phyloP scores from a whole-genome alignment of 2,888 invertebrate genomes.

The Trypoxylon attenuatum region DNA sequence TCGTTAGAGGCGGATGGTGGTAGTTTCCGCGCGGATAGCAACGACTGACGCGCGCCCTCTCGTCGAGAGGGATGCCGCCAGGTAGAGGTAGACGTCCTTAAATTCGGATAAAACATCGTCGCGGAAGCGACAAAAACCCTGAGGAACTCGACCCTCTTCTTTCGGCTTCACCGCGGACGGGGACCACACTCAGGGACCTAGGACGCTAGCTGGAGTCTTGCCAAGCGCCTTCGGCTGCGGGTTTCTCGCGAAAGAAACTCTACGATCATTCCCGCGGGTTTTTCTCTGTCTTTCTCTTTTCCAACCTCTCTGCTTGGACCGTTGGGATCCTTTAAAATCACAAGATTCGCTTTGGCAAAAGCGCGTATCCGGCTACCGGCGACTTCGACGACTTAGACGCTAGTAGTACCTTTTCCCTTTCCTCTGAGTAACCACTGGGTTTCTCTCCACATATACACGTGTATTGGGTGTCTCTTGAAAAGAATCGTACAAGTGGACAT shows the following conservation, averaged over 20 bases:
- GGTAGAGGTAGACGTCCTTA: constrained; percentile 7
- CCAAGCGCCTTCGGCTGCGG: constrained; percentile 20
- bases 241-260: constrained; percentile 13
- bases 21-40: not conserved
- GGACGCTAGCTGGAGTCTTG: too few species aligned
- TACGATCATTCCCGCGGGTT: not conserved
- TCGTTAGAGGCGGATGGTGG: not conserved
- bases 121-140: not conserved
- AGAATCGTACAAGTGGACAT: too few species aligned
- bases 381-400: too few species aligned
- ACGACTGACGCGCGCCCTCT: not conserved
- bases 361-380: too few species aligned
- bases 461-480: too few species aligned
- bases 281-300: too few species aligned
- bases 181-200: too few species aligned
- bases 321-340: too few species aligned
- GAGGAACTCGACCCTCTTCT: constrained; percentile 8
- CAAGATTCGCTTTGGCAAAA: too few species aligned
- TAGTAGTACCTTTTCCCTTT: too few species aligned
- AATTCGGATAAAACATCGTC: constrained; percentile 17
- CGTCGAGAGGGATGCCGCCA: not conserved
- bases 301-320: too few species aligned
- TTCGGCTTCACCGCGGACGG: constrained; percentile 30
- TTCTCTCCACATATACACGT: not conserved
- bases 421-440: too few species aligned